Evolutionary conservation across 2,113 vertebrate genomes (phyloP), one percentile per base, ranked within the genome.

Genomic region (Anser brachyrhynchus): DNA sequence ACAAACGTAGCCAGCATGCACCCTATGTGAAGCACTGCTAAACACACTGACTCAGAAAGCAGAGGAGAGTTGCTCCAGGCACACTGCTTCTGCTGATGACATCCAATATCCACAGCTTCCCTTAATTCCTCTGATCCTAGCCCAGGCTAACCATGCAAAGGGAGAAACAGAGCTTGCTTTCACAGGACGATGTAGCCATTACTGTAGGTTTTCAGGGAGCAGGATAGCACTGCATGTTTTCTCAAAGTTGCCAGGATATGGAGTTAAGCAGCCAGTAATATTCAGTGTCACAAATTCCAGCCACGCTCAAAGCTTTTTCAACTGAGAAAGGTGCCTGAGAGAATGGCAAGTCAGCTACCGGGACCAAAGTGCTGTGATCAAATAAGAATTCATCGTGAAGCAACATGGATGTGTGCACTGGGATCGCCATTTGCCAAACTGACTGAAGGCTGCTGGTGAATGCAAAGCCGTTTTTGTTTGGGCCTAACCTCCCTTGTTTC

Each of bases 121-220:
- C 65, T 77, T 62, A 84, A 67, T 31, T 82, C 70, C 81, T 76
- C 46, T 43, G 26, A 64, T 35, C 13, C 28, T 15, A 57, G 57
- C 43, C 54, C 26, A 31, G 37, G 55, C 61, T 71, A 93, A 64
- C 20, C n/a, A 3, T 10, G 29, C 46, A 84, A 22, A 58, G 41
- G 81, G 61, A 52, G 72, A 93, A 82, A 89, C 9, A 88, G 67
- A 87, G 75, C 25, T 92, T 31, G 79, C 82, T 91, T 86, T 71
- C 61, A 67, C 20, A 58, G 14, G 8, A 67, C 39, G 51, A 26
- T 0, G 0, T 17, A 87, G 71, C 89, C 39, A 49, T 11, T 49
- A 39, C 51, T 41, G 29, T 4, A 87, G 67, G 64, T 21, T 74
- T 77, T 92, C 44, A 46, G 16, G 43, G 43, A 83, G 9, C 25